Evolutionary conservation across 1,140 invertebrate genomes (phyloP).

Genomic region (Copidosoma floridanum): DNA sequence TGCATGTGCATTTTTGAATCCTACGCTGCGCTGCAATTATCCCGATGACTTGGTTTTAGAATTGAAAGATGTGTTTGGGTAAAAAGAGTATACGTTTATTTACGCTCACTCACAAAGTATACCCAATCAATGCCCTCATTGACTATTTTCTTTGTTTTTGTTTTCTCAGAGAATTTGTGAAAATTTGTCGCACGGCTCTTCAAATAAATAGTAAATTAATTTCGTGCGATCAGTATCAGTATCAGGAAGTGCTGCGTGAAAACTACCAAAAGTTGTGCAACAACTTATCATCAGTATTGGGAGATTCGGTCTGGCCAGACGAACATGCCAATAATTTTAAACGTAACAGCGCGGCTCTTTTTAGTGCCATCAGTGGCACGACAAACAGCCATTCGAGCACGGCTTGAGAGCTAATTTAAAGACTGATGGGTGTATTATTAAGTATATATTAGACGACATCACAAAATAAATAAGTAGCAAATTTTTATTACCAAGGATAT

Average conservation of each 20-base stretch:
- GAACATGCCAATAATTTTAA: conserved; percentile 63
- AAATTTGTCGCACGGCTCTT: conserved; percentile 81
- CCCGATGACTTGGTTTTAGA: conserved; percentile 80
- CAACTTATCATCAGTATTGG: conserved; percentile 70
- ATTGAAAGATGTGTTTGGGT: conserved; percentile 85
- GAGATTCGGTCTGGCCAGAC: conserved; percentile 68
- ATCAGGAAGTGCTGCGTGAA: conserved; percentile 79
- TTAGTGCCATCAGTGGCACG: conserved; percentile 68
- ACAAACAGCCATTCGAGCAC: conserved; percentile 66
- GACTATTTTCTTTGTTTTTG: background rate
- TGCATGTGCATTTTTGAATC: conserved; percentile 84
- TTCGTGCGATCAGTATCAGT: conserved; percentile 80
- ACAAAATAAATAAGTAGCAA: too few relatives aligned
- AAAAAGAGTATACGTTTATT: too few relatives aligned
- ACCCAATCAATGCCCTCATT: background rate
- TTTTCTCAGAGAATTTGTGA: conserved; percentile 75
- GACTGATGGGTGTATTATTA: too few relatives aligned
- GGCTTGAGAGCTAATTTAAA: conserved; percentile 53
- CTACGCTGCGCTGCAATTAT: conserved; percentile 65
- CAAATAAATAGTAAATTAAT: conserved; percentile 86
- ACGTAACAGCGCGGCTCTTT: conserved; percentile 67
- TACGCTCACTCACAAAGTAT: background rate
- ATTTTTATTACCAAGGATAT: too few relatives aligned
- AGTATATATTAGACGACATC: too few relatives aligned
- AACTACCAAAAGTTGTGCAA: conserved; percentile 85